Base-by-base conservation (phyloP, 2,113 vertebrate species). In the Danionella cerebrum region DNA sequence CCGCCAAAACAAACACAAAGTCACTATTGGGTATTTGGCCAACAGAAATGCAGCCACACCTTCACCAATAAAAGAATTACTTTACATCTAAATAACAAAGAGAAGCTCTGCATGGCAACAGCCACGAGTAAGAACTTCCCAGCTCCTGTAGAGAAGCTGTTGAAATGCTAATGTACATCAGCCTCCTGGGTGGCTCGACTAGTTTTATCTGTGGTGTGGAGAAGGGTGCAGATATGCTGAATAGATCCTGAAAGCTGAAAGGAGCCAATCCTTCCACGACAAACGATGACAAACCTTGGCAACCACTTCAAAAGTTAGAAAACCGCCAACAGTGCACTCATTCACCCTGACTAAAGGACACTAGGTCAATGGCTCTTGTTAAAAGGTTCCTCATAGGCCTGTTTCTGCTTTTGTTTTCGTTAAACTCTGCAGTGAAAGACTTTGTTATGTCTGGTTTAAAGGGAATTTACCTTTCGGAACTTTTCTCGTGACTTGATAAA, bases 161-260 rank as follows among this genome's bases (percentile, higher is more conserved):
- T 83, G 83, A 85, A 68, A 47, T 57, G 78, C 82, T 82, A 85
- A 84, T 80, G 74, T 68, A 71, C 71, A 72, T 19, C 79, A 83
- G 80, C 79, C 64, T 36, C 35, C 22, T 68, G 45, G 50, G 48
- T 55, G 54, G 48, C 74, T 47, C 54, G 29, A 19, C 29, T 25
- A 4, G 44, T 65, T 57, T 76, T 66, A 78, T 78, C 75, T 67
- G 29, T 57, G 35, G 47, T 62, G 41, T 18, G 52, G 65, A 8
- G 3, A 60, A 73, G 71, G 18, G 13, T n/a, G 24, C 25, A 1
- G 31, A 27, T 1, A 57, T 48, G 42, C 52, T 65, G 55, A 74
- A 52, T 52, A 36, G 68, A 60, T 25, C 45, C 8, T 29, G 9
- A 68, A 57, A 10, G 39, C 63, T 35, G 16, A 41, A 71, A 55